Conservation (phyloP, 1,140 invertebrate species). For the Drosophila sturtevanti region DNA sequence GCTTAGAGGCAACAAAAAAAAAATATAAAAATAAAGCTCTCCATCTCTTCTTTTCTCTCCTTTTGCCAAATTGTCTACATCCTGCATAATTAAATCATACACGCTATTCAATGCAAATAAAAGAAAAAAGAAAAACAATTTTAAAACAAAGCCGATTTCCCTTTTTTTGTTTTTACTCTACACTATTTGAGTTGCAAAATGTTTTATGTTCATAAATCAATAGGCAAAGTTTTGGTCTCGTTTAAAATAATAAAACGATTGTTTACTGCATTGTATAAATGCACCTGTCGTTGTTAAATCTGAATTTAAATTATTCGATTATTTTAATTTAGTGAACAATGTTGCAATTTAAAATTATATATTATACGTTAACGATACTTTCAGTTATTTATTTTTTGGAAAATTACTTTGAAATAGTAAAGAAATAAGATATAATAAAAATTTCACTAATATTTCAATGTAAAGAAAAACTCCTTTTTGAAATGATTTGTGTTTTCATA, state of each 20-base stretch:
- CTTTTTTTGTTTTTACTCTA: conserved; percentile 62
- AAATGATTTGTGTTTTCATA: too few relatives aligned
- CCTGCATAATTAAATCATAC: conserved; percentile 74
- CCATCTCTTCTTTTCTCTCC: background rate
- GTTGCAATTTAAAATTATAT: background rate
- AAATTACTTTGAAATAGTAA: too few relatives aligned
- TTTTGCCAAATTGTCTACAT: conserved; percentile 40
- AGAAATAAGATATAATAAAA: too few relatives aligned
- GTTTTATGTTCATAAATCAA: conserved; percentile 73
- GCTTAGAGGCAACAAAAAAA: conserved; percentile 52
- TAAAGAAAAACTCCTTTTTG: too few relatives aligned
- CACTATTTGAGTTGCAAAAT: conserved; percentile 69
- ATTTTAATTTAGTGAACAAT: background rate
- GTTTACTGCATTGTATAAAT: background rate
- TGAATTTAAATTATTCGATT: background rate
- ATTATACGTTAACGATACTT: too few relatives aligned
- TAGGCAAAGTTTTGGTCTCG: conserved; percentile 47
- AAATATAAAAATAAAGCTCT: background rate
- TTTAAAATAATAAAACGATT: conserved; percentile 12
- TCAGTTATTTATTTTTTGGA: too few relatives aligned
- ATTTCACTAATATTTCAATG: too few relatives aligned
- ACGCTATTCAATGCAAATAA: conserved; percentile 3
- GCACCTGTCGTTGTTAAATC: background rate
- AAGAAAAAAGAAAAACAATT: conserved; percentile 48
- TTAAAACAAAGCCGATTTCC: conserved; percentile 44